These are phyloP conservation scores for Anneissia japonica DNA, from an alignment of 35 echinoderm and acorn worm genomes.

Conservation along the genomic window DNA sequence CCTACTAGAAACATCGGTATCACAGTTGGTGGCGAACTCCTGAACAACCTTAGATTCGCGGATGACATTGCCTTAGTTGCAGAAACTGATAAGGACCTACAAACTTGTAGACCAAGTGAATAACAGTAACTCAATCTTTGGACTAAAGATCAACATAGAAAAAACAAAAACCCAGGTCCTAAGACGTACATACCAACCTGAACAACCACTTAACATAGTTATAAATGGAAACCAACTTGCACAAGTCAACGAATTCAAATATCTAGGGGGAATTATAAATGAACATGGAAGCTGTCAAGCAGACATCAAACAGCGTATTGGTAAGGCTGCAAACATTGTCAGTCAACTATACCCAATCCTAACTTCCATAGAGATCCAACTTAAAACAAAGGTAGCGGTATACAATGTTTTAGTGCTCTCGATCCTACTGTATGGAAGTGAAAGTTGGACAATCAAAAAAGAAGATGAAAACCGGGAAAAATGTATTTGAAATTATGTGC, in stretches of 20 bases:
- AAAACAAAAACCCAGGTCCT: not conserved
- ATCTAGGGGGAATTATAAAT: no score
- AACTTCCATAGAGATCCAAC: no score
- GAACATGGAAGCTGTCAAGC: no score
- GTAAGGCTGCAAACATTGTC: no score
- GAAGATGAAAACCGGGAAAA: not conserved
- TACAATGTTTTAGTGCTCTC: no score
- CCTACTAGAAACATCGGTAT: constrained; percentile 10
- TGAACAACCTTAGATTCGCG: constrained; percentile 15
- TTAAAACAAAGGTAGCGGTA: no score
- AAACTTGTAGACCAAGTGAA: not conserved
- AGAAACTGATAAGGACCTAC: not conserved
- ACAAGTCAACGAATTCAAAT: not conserved
- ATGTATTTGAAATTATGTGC: no score
- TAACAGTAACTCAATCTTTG: not conserved
- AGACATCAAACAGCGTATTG: no score
- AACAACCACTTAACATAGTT: not conserved
- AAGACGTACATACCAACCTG: not conserved
- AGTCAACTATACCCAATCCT: no score
- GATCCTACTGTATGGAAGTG: not conserved
- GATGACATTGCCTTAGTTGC: not conserved
- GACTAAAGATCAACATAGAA: not conserved
- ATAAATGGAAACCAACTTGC: not conserved
- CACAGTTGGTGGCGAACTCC: not conserved
- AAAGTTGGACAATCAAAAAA: not conserved